Evolutionary conservation across 92 coral and sea anemone genomes (phyloP).

Genomic region (Ricordea florida): DNA sequence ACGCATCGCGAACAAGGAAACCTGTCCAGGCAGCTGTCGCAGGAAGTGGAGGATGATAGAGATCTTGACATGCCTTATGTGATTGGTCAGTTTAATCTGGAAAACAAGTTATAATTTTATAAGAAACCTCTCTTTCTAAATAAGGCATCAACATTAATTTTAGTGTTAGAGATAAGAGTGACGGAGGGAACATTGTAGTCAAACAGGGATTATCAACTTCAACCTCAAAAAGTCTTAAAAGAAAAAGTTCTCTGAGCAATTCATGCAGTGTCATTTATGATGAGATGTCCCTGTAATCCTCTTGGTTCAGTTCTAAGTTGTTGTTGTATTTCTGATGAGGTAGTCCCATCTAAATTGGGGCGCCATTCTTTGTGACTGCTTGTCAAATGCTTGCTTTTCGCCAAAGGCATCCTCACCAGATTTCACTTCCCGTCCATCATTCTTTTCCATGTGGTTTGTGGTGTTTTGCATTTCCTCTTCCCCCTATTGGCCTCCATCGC

Average conservation of each 20-base stretch:
- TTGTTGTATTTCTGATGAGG: too few species aligned
- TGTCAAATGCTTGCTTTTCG: too few species aligned
- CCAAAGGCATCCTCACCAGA: too few species aligned
- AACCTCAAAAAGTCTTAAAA: too few species aligned
- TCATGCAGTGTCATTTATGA: conserved; percentile 20
- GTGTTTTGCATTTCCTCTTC: neutral
- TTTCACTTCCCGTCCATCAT: neutral
- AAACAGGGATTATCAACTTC: too few species aligned
- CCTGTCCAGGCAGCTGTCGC: conserved; percentile 16
- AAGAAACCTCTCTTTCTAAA: conserved; percentile 25
- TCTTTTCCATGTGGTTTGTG: neutral
- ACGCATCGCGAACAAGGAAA: neutral
- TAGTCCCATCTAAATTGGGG: too few species aligned
- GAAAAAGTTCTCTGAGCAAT: neutral
- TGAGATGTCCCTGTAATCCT: conserved; percentile 5
- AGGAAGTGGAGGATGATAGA: conserved; percentile 48
- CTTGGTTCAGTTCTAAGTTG: too few species aligned
- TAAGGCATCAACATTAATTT: conserved; percentile 15
- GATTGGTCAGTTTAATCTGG: conserved; percentile 79
- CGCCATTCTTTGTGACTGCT: too few species aligned
- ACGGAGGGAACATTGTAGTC: too few species aligned
- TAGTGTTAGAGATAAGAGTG: neutral
- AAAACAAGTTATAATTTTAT: conserved; percentile 29
- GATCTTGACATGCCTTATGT: conserved; percentile 82
- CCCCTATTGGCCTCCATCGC: neutral